Conservation (phyloP, 2,797 vertebrate genomes). For the Poeciliopsis presidionis region DNA sequence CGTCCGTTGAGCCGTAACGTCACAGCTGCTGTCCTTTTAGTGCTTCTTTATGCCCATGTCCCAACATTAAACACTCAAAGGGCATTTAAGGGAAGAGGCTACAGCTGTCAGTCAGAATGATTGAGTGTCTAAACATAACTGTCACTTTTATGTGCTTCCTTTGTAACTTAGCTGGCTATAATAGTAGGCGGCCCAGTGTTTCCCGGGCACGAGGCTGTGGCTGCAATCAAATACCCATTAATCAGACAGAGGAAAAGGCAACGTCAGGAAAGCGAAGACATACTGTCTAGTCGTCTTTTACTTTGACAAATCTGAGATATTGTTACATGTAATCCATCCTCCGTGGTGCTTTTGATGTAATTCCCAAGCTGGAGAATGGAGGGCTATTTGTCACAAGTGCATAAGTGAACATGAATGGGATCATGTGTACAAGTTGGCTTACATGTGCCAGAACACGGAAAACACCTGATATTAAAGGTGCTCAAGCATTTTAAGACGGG, state of each 20-base stretch:
- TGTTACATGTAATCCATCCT: conserved; percentile 75
- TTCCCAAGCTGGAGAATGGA: conserved; percentile 38
- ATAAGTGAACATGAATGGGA: conserved; percentile 59
- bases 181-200: conserved; percentile 17
- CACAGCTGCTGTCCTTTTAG: conserved; percentile 74
- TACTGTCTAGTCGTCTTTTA: conserved; percentile 69
- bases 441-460: conserved; percentile 26
- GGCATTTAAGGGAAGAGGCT: conserved; percentile 59
- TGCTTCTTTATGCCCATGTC: conserved; percentile 61
- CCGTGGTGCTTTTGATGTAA: conserved; percentile 62
- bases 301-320: conserved; percentile 71
- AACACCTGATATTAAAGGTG: conserved; percentile 1
- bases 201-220: conserved; percentile 19
- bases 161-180: conserved; percentile 39
- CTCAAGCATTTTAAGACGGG: not conserved
- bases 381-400: conserved; percentile 64
- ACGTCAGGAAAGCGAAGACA: conserved; percentile 58
- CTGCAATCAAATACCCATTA: conserved; percentile 74
- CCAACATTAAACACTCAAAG: conserved; percentile 66
- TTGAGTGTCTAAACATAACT: conserved; percentile 39
- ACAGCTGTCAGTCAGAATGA: conserved; percentile 74
- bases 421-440: conserved; percentile 39
- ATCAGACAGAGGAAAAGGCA: conserved; percentile 61
- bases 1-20: conserved; percentile 54
- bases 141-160: conserved; percentile 51